These are phyloP conservation scores for Zophobas morio DNA, from an alignment of 1,140 invertebrate genomes.

Conservation along the genomic window DNA sequence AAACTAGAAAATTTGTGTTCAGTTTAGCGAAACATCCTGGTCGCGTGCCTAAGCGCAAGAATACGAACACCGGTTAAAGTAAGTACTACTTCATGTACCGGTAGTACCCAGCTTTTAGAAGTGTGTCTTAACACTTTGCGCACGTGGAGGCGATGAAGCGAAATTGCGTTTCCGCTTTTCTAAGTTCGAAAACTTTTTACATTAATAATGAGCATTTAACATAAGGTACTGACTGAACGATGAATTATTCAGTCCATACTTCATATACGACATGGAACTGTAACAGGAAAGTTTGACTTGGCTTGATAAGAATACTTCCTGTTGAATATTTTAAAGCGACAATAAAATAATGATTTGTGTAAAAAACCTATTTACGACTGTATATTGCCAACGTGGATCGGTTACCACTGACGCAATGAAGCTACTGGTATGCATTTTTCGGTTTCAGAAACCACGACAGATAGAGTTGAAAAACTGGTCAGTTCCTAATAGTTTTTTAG, in stretches of 20 bases:
- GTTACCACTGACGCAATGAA: neutral
- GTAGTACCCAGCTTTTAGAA: conserved; percentile 16
- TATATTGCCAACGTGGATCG: neutral
- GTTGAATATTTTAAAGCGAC: conserved; percentile 21
- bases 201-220: neutral
- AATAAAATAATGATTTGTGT: conserved; percentile 23
- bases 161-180: conserved; percentile 14
- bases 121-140: neutral
- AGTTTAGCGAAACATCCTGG: neutral
- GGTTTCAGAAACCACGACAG: neutral
- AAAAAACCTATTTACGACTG: neutral
- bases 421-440: conserved; percentile 1
- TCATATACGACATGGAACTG: conserved; percentile 15
- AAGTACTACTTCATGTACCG: conserved; percentile 44
- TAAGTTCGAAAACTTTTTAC: neutral
- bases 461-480: conserved; percentile 46
- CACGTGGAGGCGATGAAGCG: conserved; percentile 40
- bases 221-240: conserved; percentile 6
- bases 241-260: conserved; percentile 32
- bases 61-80: conserved; percentile 32
- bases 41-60: conserved; percentile 41
- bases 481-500: conserved; percentile 48
- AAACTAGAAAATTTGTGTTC: neutral
- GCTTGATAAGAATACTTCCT: conserved; percentile 24
- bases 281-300: conserved; percentile 27